Percentiles rank a stretch among this genome's conserved stretches.
phyloP scores from a whole-genome alignment of 2,113 vertebrate genomes.

The Pyrgilauda ruficollis region DNA sequence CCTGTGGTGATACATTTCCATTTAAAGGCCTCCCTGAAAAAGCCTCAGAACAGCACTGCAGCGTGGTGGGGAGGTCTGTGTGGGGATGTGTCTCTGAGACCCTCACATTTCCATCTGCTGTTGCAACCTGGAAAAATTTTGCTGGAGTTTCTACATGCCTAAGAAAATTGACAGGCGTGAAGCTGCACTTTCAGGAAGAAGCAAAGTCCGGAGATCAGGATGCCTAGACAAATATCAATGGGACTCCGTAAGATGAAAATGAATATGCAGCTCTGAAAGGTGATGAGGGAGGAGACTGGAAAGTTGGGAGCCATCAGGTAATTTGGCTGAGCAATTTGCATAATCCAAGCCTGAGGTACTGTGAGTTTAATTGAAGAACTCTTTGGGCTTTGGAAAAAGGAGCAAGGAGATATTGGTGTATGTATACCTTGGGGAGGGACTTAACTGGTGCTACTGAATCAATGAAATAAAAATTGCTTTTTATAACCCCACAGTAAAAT shows the following conservation, averaged over 20 bases:
- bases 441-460: background rate
- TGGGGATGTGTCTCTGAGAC: background rate
- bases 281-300: background rate
- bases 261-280: background rate
- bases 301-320: background rate
- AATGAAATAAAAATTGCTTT: background rate
- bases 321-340: background rate
- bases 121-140: background rate
- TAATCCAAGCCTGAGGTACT: background rate
- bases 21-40: background rate
- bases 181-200: background rate
- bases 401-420: background rate
- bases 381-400: background rate
- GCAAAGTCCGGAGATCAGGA: background rate
- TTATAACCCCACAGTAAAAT: slow-evolving; percentile 15
- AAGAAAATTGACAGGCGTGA: background rate
- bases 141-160: background rate
- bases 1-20: background rate
- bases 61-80: background rate
- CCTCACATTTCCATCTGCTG: background rate
- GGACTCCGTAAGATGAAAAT: background rate
- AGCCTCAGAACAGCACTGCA: background rate
- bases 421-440: background rate
- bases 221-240: background rate
- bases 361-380: background rate